Conservation (phyloP, 37 sponge, comb jelly and placozoan genomes). For the Hormiphora californensis region DNA sequence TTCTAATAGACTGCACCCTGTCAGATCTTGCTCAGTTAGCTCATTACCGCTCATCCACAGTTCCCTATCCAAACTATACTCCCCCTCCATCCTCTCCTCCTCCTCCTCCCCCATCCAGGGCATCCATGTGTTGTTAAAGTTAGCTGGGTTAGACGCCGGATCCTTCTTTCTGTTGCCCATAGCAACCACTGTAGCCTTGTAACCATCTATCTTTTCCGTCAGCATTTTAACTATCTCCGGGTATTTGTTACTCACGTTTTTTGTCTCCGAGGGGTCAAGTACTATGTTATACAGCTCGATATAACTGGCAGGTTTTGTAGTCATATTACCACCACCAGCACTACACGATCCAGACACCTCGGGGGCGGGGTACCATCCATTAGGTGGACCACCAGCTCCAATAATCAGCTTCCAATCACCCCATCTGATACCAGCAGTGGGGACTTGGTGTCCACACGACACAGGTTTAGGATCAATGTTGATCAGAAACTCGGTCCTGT, state of each 20-base stretch:
- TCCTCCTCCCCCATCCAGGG: conserved; percentile 31
- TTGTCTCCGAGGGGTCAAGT: conserved; percentile 29
- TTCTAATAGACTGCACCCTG: too few relatives aligned
- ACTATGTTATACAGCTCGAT: conserved; percentile 35
- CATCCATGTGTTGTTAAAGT: background rate
- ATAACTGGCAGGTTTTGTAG: background rate
- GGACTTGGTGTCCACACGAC: conserved; percentile 12
- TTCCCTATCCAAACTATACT: background rate
- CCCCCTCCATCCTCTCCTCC: background rate
- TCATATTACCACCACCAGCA: background rate
- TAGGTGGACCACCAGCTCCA: conserved; percentile 21
- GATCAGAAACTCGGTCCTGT: conserved; percentile 41
- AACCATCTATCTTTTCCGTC: conserved; percentile 25
- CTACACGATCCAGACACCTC: background rate
- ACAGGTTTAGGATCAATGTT: conserved; percentile 36
- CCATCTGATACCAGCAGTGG: conserved; percentile 26
- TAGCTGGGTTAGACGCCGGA: conserved; percentile 30
- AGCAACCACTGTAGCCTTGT: conserved; percentile 7
- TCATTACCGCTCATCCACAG: background rate
- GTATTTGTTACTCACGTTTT: background rate
- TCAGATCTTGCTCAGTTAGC: background rate
- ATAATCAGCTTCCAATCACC: conserved; percentile 25
- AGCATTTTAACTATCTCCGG: conserved; percentile 26
- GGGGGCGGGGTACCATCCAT: conserved; percentile 38
- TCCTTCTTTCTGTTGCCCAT: background rate